Base-by-base conservation (phyloP, 2,888 invertebrate genomes). In the Eupithecia exiguata region DNA sequence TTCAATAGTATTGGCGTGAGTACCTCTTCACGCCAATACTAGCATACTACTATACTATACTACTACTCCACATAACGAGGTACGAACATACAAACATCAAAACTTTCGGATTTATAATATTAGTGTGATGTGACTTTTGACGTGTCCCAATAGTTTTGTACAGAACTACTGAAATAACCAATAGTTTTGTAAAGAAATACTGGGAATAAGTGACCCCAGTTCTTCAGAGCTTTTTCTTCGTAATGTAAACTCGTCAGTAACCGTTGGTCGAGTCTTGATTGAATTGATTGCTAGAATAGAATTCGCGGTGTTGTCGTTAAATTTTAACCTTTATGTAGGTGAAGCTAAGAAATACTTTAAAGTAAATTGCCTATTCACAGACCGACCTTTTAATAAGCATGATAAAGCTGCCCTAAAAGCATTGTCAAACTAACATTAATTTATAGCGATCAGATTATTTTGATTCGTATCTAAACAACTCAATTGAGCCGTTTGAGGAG, bases 381-480 rank as follows among this genome's bases (percentile, higher is more conserved):
- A 12, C 36, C 68, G 75, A 70, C 70, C 63, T 75, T 58, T 68
- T 68, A 68, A 72, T 70, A 67, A 68, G 58, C 18, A 63, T 36
- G 58, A 70, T 72, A 38, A 62, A 71, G 61, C 66, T 58, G 43
- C 58, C 61, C 61, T 69, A 68, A 70, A 61, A 35, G 69, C 72
- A 74, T 72, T 77, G 76, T 79, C 80, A 78, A 72, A 72, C 75
- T 75, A 74, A 80, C 70, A 71, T 53, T 71, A 74, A 80, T 78
- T 80, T 77, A 79, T 74, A 69, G 68, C 69, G 69, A 74, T 76
- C 76, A 76, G 73, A 74, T 66, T 75, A 75, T 74, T 73, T 72
- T 65, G 78, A 79, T 78, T 46, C 21, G 67, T 77, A 80, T 79
- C 79, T 80, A 74, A 79, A 80, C 80, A 77, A 76, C 77, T 80